Evolutionary conservation across 2,797 vertebrate genomes (phyloP).

Genomic region (Phaenicophaeus curvirostris): DNA sequence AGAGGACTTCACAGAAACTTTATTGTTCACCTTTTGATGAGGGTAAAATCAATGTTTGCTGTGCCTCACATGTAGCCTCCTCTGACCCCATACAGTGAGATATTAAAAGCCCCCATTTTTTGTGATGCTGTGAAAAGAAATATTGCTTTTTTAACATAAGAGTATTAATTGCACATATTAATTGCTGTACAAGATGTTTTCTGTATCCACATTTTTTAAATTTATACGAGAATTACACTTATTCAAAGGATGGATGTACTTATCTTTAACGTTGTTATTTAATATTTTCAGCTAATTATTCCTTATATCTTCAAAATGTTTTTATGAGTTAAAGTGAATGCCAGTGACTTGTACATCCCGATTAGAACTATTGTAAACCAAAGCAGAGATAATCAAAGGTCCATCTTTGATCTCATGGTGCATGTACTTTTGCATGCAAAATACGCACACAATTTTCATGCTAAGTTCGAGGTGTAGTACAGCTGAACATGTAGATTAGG

Average conservation of each 20-base stretch:
- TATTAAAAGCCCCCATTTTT: neutral
- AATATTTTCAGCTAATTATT: neutral
- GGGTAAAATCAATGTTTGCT: neutral
- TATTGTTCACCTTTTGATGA: neutral
- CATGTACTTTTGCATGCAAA: neutral
- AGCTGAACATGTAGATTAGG: neutral
- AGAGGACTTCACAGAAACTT: constrained; percentile 34
- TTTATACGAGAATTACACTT: neutral
- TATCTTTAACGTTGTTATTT: neutral
- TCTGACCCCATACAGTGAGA: neutral
- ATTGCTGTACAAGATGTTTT: neutral
- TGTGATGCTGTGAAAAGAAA: neutral
- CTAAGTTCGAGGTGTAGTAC: neutral
- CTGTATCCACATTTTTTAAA: neutral
- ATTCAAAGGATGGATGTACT: neutral
- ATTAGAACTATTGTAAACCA: neutral
- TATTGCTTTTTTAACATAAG: neutral
- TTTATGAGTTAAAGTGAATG: neutral
- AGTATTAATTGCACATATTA: neutral
- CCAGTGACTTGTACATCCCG: neutral
- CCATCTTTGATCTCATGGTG: neutral
- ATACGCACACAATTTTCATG: neutral
- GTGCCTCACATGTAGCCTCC: neutral
- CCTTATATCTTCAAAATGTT: neutral
- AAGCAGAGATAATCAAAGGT: neutral